Conservation (phyloP, 1,140 invertebrate species). For the Pogonomyrmex californicus region DNA sequence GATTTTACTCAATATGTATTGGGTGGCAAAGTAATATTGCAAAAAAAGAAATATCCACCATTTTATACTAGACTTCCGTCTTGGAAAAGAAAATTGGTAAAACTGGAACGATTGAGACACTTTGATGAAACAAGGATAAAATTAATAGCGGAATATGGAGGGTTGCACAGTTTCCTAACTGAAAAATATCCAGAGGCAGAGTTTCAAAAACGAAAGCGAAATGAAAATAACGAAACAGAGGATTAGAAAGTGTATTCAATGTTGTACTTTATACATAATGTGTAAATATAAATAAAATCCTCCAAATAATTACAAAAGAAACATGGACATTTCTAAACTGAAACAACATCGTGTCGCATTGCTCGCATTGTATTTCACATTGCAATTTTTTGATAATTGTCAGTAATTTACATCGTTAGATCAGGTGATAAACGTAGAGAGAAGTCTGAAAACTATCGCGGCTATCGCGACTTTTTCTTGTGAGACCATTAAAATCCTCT, state of each 20-base stretch:
- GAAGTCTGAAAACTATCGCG: no score
- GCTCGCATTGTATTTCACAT: no score
- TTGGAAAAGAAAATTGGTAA: conserved; percentile 90
- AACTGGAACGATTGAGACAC: conserved; percentile 90
- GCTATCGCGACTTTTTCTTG: no score
- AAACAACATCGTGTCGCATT: no score
- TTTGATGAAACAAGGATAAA: conserved; percentile 90
- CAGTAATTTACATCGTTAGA: no score
- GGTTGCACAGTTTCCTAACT: conserved; percentile 91
- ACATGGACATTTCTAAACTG: background rate
- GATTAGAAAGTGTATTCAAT: background rate
- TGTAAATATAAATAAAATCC: background rate
- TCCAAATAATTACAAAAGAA: background rate
- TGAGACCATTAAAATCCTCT: no score
- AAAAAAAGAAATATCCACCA: conserved; percentile 89
- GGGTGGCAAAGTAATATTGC: conserved; percentile 91
- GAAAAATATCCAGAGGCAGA: conserved; percentile 90
- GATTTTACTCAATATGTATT: conserved; percentile 94
- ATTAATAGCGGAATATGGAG: conserved; percentile 90
- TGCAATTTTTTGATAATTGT: no score
- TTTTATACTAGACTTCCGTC: conserved; percentile 90
- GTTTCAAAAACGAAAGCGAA: conserved; percentile 77
- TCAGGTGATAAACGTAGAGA: no score
- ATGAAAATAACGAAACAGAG: conserved; percentile 42
- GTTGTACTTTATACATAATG: background rate